Conservation (phyloP, 92 coral and sea anemone genomes). For the Virgularia gustaviana region DNA sequence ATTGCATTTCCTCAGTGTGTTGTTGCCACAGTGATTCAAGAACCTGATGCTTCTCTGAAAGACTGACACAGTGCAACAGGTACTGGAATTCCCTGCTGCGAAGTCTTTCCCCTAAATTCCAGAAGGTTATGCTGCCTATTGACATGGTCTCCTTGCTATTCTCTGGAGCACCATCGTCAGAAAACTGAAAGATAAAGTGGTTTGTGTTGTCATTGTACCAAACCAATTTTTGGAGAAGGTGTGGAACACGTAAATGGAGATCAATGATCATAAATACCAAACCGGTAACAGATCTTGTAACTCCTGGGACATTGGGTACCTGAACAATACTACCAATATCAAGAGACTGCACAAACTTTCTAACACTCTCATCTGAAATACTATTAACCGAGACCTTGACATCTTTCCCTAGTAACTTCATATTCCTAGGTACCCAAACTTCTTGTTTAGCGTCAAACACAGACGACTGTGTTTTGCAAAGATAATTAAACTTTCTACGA, state of each 20-base stretch:
- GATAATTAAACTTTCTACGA: not conserved
- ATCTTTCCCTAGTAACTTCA: constrained; percentile 43
- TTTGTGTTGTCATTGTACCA: constrained; percentile 42
- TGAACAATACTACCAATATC: constrained; percentile 41
- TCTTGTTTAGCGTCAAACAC: constrained; percentile 48
- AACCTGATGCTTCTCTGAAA: too few relatives aligned
- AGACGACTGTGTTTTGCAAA: too few relatives aligned
- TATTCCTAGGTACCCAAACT: constrained; percentile 51
- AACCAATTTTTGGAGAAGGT: constrained; percentile 27
- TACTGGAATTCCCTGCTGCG: too few relatives aligned
- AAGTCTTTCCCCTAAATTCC: too few relatives aligned
- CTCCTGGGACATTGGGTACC: constrained; percentile 53
- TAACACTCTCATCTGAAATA: constrained; percentile 33
- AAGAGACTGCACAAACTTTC: constrained; percentile 46
- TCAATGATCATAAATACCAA: too few relatives aligned
- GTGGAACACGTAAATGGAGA: constrained; percentile 30
- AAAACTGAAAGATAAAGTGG: constrained; percentile 28
- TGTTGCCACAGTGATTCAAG: too few relatives aligned
- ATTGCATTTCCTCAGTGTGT: too few relatives aligned
- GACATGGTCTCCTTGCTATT: constrained; percentile 56
- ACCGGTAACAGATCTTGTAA: constrained; percentile 55
- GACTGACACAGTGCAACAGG: too few relatives aligned
- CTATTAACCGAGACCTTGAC: constrained; percentile 25
- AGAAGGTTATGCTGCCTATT: constrained; percentile 51
- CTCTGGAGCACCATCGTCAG: constrained; percentile 66